Base-by-base conservation (phyloP, 1,140 invertebrate species). In the Drosophila kikkawai region DNA sequence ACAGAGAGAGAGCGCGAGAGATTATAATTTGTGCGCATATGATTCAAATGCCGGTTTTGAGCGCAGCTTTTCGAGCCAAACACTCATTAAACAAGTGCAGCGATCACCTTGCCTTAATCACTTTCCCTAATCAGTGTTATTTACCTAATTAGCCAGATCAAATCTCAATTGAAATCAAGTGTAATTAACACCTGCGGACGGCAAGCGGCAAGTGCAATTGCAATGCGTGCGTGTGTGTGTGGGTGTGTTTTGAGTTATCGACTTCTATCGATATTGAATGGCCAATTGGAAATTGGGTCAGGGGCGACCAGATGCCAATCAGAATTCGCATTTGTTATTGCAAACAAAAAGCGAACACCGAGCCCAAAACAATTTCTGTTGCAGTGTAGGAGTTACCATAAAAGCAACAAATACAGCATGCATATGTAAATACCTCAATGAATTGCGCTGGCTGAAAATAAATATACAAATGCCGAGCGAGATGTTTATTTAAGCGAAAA, bases 401-500 rank as follows among this genome's bases (percentile, higher is more conserved):
- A 34, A 37, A 22, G 47, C 57, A 50, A 61, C 17, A 71, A 50
- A 22, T 22, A 39, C 17, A 67, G 66, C 55, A 39, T n/a, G 64
- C 42, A 56, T 32, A 53, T 36, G 51, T 53, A 53, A 53, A 53
- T 53, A 71, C 47, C 26, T 44, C 56, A 86, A 78, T 69, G 80
- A 85, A 78, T 75, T 78, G 68, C 73, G 66, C 59, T 84, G 73
- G 79, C 80, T 70, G 68, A 80, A 70, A 81, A 75, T 55, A 65
- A 41, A 19, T 19, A 75, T 19, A 76, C 39, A 76, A 42, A 59
- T 22, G n/a, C 15, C 55, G 77, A 65, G 13, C 67, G 67, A 73
- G 67, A 64, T 83, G 80, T 87, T 87, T 87, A 83, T 77, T 88
- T 87, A 80, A 88, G 71, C 84, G 68, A 79, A 83, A 80, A 86